These are phyloP conservation scores for Drosophila cracens DNA, from an alignment of 2,888 invertebrate genomes.

Conservation along the genomic window DNA sequence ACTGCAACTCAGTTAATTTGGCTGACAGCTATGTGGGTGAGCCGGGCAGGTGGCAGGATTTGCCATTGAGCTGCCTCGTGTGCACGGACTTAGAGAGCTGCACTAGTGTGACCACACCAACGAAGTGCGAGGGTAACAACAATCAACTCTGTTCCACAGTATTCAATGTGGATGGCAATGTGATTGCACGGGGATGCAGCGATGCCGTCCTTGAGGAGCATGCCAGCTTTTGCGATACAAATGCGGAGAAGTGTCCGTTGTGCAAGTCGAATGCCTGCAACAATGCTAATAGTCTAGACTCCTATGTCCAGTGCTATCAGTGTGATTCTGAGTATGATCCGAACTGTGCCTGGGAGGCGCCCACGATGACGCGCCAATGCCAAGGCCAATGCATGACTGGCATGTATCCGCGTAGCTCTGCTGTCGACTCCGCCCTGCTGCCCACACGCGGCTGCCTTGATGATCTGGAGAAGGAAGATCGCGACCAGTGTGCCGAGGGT, in stretches of 20 bases:
- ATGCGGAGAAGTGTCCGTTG: slow-evolving; percentile 61
- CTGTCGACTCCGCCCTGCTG: slow-evolving; percentile 70
- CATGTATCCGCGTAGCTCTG: slow-evolving; percentile 73
- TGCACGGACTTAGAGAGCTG: slow-evolving; percentile 70
- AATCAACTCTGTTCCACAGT: slow-evolving; percentile 80
- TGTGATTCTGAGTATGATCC: slow-evolving; percentile 71
- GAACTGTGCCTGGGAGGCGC: slow-evolving; percentile 57
- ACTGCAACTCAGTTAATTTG: slow-evolving; percentile 77
- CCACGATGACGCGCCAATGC: slow-evolving; percentile 67
- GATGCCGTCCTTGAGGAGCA: slow-evolving; percentile 60
- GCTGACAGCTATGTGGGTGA: slow-evolving; percentile 67
- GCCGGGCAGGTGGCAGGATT: slow-evolving; percentile 81
- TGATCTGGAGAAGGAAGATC: slow-evolving; percentile 73
- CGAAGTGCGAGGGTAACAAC: slow-evolving; percentile 72
- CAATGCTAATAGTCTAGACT: slow-evolving; percentile 53
- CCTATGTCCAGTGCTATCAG: slow-evolving; percentile 75
- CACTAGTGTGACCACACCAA: slow-evolving; percentile 14
- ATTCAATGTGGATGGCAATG: slow-evolving; percentile 62
- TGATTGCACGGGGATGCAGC: slow-evolving; percentile 79
- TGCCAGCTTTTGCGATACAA: slow-evolving; percentile 68
- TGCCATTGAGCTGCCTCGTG: slow-evolving; percentile 76
- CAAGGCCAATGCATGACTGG: slow-evolving; percentile 78
- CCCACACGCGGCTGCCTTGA: slow-evolving; percentile 81
- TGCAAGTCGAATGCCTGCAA: slow-evolving; percentile 83
- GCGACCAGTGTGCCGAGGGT: slow-evolving; percentile 62